Evolutionary conservation across 2,113 vertebrate species (phyloP), one percentile per base, ranked within the genome.

Genomic region (Boleophthalmus pectinirostris): DNA sequence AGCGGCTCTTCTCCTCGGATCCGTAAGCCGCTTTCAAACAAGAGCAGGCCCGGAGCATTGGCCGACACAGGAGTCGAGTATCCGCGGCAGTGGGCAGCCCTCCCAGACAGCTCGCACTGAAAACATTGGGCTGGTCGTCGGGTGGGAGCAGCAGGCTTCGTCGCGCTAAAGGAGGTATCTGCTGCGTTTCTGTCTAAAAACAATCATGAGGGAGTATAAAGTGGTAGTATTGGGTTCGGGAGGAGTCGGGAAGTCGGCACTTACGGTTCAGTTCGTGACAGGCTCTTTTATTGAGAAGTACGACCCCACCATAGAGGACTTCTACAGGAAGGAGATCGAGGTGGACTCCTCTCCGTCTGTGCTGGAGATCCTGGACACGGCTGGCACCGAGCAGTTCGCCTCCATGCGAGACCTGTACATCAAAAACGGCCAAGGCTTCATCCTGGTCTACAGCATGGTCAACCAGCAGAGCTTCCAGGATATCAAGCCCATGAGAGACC

Each of bases 401-500:
- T 97, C 96, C 87, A 97, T 97, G 96, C 92, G 96, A 69, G 96
- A 97, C 82, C 92, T 97, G 91, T 97, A 93, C 81, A 93, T 93
- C 81, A 93, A 92, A 64, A 93, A 93, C 82, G 92, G 92, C 0
- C 92, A 93, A 79, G 92, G 92, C 23, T 93, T 93, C n/a, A 93
- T 93, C 21, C 29, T 93, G 83, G 92, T 93, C 9, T 93, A 93
- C 91, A 93, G 92, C 76, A 75, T 92, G 83, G 91, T 93, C 20
- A 93, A 93, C 86, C 92, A 97, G 91, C 96, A 97, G 94, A 95
- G 94, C 90, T 97, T 97, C 90, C 96, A 97, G 94, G 96, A 98
- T 91, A 98, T 98, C 93, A 95, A 94, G 82, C 96, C 96, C 69
- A 97, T 97, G 96, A 91, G 96, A 77, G 96, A 97, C 86, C 96